Conservation (phyloP, 1,140 invertebrate genomes). For the Gyrodactylus bullatarudis region DNA sequence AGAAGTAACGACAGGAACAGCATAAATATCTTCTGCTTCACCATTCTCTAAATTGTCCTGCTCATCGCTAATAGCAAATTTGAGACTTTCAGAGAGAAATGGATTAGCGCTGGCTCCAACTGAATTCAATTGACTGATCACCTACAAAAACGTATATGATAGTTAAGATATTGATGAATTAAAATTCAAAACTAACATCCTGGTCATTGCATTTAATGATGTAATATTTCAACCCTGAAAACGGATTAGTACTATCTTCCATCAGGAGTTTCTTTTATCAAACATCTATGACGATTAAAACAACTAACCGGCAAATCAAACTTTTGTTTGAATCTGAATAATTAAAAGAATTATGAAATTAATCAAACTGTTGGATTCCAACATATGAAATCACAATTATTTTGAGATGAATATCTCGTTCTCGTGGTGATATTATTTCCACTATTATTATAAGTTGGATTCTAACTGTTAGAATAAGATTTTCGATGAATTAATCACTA, state of each 20-base stretch:
- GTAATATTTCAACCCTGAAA: background rate
- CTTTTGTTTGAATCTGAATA: too few species aligned
- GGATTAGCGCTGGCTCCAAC: background rate
- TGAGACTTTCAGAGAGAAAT: background rate
- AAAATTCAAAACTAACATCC: background rate
- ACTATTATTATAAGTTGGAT: too few species aligned
- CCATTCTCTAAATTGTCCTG: background rate
- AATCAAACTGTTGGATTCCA: too few species aligned
- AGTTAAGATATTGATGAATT: background rate
- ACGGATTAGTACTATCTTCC: background rate
- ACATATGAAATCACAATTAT: too few species aligned
- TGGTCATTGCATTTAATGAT: background rate
- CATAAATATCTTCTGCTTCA: constrained; percentile 1
- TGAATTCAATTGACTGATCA: background rate
- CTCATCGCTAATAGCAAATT: background rate
- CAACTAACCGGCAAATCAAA: too few species aligned
- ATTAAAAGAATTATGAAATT: too few species aligned
- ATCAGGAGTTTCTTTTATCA: background rate
- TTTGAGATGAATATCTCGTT: too few species aligned
- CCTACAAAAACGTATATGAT: background rate
- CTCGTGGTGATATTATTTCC: too few species aligned
- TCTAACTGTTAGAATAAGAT: too few species aligned
- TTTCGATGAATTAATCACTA: too few species aligned
- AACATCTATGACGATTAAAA: too few species aligned
- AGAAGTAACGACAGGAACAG: background rate